Conservation (phyloP, 2,113 vertebrate species). For the Chloroceryle aenea region DNA sequence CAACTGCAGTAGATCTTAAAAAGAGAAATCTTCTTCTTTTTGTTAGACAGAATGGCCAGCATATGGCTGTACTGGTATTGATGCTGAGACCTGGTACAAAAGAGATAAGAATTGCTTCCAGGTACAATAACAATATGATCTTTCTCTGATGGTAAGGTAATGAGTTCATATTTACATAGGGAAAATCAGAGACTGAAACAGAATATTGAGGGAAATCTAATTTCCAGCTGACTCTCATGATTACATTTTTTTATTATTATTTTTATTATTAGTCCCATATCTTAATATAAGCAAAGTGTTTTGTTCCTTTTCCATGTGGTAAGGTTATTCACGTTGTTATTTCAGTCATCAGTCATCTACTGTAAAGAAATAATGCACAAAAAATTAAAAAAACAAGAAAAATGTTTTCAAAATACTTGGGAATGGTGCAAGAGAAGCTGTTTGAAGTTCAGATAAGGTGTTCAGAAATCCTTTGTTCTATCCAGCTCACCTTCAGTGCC, state of each 20-base stretch:
- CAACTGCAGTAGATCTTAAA: constrained; percentile 38
- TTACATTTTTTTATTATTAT: not conserved
- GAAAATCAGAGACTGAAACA: constrained; percentile 9
- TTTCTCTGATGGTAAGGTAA: not conserved
- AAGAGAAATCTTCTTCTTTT: not conserved
- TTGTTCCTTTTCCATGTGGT: not conserved
- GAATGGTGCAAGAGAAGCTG: not conserved
- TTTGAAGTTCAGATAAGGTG: not conserved
- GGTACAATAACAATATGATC: constrained; percentile 36
- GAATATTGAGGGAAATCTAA: not conserved
- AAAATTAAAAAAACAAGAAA: not conserved
- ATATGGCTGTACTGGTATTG: not conserved
- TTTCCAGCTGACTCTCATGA: not conserved
- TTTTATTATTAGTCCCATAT: not conserved
- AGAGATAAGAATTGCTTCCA: constrained; percentile 54
- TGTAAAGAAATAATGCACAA: not conserved
- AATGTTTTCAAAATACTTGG: not conserved
- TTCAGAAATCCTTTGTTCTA: not conserved
- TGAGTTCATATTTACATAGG: constrained; percentile 39
- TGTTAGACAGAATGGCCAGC: not conserved
- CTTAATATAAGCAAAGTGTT: not conserved
- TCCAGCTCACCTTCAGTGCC: not conserved
- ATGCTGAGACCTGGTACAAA: not conserved
- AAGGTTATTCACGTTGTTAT: not conserved
- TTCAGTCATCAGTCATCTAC: not conserved